Evolutionary conservation across 1,140 invertebrate species (phyloP), one percentile per base, ranked within the genome.

Genomic region (Hylyphantes graminicola): DNA sequence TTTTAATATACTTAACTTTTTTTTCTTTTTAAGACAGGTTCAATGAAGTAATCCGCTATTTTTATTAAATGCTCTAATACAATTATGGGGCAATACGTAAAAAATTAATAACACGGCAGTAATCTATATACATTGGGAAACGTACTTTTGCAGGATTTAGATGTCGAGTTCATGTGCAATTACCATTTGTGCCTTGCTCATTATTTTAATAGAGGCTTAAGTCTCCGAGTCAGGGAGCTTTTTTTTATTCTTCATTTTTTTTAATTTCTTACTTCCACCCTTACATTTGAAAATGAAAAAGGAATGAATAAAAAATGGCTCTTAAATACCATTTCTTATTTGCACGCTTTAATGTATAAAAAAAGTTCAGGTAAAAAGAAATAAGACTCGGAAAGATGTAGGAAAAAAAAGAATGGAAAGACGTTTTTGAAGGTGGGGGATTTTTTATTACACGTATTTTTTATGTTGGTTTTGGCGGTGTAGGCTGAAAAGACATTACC

Each of bases 201-300:
- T 82, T 82, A 82, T 82, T 82, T 82, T 82, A 82, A 82, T 82
- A 82, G 80, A 82, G 70, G 80, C 80, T 82, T 82, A 82, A 82
- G 80, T 82, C 70, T 82, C 67, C 63, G 67, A 81, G 67, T 72
- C 55, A 81, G 78, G 17, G 48, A 15, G 11, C 12, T 53, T 63
- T 76, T 63, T 63, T 65, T 50, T 21, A 57, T 74, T 17, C 19
- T 55, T 59, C 21, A 51, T 70, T 7, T 63, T 73, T 76, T 76
- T 76, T 76, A 63, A 35, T 61, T 50, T 63, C 57, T 76, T 76
- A 51, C 15, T 63, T 63, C 35, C 50, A 21, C 57, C 63, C 79
- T 63, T 57, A 63, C 57, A 48, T 54, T 51, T 63, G 10, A 12
- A 53, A 81, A 72, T 57, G 72, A 61, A 54, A 57, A 72, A 73